These are phyloP conservation scores for Eudemis profundana DNA, from an alignment of 2,888 invertebrate genomes.

Conservation along the genomic window DNA sequence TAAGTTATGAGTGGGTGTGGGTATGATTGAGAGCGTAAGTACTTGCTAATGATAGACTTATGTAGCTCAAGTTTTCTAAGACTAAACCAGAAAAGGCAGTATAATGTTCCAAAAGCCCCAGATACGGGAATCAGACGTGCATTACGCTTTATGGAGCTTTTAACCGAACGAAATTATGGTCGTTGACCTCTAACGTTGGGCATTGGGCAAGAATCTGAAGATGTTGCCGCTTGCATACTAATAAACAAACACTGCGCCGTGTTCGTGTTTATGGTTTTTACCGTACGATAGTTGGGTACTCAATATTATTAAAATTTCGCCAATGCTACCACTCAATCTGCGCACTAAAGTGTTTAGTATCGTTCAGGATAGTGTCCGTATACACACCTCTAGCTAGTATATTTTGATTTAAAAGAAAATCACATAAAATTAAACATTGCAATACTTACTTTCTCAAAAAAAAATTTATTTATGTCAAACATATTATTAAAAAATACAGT, in stretches of 20 bases:
- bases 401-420: no score
- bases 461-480: no score
- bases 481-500: no score
- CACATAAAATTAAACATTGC: no score
- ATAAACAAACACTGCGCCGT: constrained; percentile 52
- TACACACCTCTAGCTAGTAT: no score
- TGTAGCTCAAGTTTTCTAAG: background rate
- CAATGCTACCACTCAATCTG: no score
- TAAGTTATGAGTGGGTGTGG: background rate
- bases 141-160: constrained; percentile 44
- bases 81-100: background rate
- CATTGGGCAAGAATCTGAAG: constrained; percentile 64
- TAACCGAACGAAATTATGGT: constrained; percentile 55
- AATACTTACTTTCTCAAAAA: no score
- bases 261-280: constrained; percentile 45
- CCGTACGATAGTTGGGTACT: constrained; percentile 15
- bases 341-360: no score
- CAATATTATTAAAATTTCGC: background rate
- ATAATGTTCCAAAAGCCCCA: constrained; percentile 21
- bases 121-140: constrained; percentile 41
- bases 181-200: constrained; percentile 69
- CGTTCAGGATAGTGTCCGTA: no score
- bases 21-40: background rate
- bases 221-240: constrained; percentile 68
- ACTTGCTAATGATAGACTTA: background rate